Evolutionary conservation across 2,888 invertebrate genomes (phyloP).

Genomic region (Stenoptilia bipunctidactyla): DNA sequence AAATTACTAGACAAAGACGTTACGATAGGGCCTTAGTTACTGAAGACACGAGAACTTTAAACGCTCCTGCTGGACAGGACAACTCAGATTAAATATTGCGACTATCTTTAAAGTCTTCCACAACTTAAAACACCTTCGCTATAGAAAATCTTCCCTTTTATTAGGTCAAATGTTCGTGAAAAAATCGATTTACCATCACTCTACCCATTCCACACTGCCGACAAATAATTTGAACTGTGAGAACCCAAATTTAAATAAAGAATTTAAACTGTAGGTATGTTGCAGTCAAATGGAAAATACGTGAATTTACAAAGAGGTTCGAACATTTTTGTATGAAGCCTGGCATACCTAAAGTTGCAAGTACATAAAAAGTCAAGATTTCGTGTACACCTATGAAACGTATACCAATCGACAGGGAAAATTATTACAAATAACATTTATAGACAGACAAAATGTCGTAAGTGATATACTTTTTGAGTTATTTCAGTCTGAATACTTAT

Average conservation of each 20-base stretch:
- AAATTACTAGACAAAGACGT: slow-evolving; percentile 56
- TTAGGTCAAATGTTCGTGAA: neutral
- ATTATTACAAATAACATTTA: too few species aligned
- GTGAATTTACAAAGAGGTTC: slow-evolving; percentile 10
- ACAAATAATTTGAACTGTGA: neutral
- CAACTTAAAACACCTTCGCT: neutral
- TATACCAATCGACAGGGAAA: too few species aligned
- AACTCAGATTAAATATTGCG: slow-evolving; percentile 52
- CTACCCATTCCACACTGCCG: neutral
- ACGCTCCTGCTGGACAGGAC: slow-evolving; percentile 47
- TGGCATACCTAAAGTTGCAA: too few species aligned
- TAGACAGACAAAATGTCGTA: too few species aligned
- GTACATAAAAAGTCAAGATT: too few species aligned
- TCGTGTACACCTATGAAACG: too few species aligned
- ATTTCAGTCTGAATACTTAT: too few species aligned
- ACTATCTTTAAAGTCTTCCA: too few species aligned
- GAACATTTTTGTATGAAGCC: slow-evolving; percentile 5
- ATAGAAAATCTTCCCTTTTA: neutral
- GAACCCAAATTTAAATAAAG: neutral
- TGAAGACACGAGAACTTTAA: slow-evolving; percentile 57
- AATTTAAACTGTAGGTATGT: slow-evolving; percentile 4
- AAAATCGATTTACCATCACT: neutral
- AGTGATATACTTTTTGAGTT: too few species aligned
- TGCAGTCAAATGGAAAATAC: slow-evolving; percentile 11
- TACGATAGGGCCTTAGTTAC: slow-evolving; percentile 54